Evolutionary conservation across 2,888 invertebrate species (phyloP), one percentile per base, ranked within the genome.

Genomic region (Idaea dimidiata): DNA sequence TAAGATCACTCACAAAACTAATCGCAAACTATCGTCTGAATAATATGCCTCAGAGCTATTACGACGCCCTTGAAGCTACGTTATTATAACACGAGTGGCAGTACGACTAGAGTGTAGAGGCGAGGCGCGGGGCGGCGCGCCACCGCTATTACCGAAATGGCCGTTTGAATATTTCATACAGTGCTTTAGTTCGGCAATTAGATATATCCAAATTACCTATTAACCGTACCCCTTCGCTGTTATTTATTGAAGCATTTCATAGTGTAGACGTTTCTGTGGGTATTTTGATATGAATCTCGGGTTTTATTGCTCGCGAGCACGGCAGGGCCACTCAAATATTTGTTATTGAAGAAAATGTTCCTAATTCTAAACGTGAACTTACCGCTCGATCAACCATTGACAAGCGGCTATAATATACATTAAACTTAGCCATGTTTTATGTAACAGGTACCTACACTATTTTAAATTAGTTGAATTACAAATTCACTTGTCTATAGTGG

Each of bases 141-240:
- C 60, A 58, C 65, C 65, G 63, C 64, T 67, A 69, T 69, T 66
- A 67, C 62, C 33, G 59, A 60, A 66, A 71, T 66, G 68, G 64
- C 63, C 68, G 64, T 62, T 67, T 71, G 69, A 71, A 69, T 71
- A 71, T 71, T 68, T 71, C 66, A 71, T 68, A 59, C 63, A 65
- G 68, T 65, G 68, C 62, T 69, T 69, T 71, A 71, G 71, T 71
- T 71, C 58, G 64, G 66, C 71, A 71, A 71, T 71, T 71, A 69
- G 71, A 71, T 69, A 65, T 69, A 67, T 66, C 65, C 65, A 65
- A 72, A 70, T 70, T 66, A 68, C 61, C 71, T 67, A 70, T 67
- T 69, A 69, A 66, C 68, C 63, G 59, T 65, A 63, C 68, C 69
- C 69, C 67, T 66, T 66, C 61, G 62, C 61, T 61, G 68, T 67